phyloP scores from a whole-genome alignment of 2,888 invertebrate genomes.

The Drosophila mimetica region DNA sequence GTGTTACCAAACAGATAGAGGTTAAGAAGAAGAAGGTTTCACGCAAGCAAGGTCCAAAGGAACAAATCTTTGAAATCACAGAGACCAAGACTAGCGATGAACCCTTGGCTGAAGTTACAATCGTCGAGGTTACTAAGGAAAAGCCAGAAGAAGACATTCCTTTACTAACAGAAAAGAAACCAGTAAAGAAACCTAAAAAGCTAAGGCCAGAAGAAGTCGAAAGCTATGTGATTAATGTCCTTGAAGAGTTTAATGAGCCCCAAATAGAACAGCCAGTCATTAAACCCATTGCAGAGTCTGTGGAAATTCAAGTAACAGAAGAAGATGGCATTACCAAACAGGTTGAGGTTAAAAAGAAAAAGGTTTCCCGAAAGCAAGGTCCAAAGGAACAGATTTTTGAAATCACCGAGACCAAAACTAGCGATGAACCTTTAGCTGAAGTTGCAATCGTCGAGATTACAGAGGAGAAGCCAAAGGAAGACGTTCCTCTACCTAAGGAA shows the following conservation, averaged over 20 bases:
- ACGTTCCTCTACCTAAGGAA: conserved; percentile 10
- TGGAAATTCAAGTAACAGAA: conserved; percentile 34
- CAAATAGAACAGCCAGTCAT: conserved; percentile 48
- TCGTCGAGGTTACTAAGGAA: conserved; percentile 60
- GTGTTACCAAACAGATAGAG: conserved; percentile 52
- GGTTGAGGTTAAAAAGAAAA: conserved; percentile 71
- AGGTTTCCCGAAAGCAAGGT: conserved; percentile 83
- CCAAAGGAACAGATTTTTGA: conserved; percentile 84
- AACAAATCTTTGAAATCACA: conserved; percentile 84
- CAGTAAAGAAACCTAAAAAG: conserved; percentile 48
- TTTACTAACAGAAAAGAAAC: conserved; percentile 9
- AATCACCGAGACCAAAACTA: conserved; percentile 82
- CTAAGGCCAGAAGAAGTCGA: conserved; percentile 63
- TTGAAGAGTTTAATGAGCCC: conserved; percentile 12
- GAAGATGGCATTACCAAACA: conserved; percentile 56
- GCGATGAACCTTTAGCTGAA: conserved; percentile 82
- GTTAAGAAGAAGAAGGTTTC: conserved; percentile 80
- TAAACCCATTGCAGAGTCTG: conserved; percentile 1
- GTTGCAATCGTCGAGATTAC: conserved; percentile 73
- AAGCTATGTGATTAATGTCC: conserved; percentile 56
- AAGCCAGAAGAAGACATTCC: conserved; percentile 31
- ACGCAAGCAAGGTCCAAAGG: conserved; percentile 83
- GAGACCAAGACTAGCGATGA: conserved; percentile 83
- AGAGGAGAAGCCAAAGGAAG: conserved; percentile 48
- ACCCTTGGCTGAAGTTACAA: conserved; percentile 81